A percentile compares a stretch with the other conserved stretches of the same genome.
phyloP scores from a whole-genome alignment of 1,140 invertebrate species.

The Caenorhabditis briggsae region DNA sequence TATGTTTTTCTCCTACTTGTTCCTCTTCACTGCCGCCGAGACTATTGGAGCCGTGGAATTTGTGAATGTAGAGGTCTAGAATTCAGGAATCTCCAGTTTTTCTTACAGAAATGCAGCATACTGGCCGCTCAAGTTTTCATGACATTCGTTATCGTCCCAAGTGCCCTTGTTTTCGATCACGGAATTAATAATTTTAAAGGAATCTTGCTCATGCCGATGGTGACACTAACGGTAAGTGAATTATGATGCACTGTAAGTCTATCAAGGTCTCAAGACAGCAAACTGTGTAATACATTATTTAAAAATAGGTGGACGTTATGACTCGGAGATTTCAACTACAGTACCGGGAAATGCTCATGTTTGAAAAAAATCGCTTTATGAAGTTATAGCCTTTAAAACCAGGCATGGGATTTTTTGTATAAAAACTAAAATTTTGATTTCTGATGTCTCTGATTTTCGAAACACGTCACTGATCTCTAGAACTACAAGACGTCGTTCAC shows the following conservation, averaged over 20 bases:
- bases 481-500: no score
- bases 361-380: no score
- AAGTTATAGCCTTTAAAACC: no score
- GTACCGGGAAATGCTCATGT: no score
- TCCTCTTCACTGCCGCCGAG: not conserved
- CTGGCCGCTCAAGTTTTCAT: not conserved
- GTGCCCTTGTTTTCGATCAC: not conserved
- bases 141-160: not conserved
- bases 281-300: no score
- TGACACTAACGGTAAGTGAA: not conserved
- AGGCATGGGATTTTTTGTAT: no score
- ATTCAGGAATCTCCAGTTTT: not conserved
- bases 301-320: no score
- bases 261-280: no score
- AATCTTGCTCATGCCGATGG: not conserved
- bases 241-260: not conserved
- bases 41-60: not conserved
- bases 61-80: not conserved
- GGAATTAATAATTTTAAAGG: not conserved
- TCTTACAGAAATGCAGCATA: not conserved
- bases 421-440: not conserved
- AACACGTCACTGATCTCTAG: no score
- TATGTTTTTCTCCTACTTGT: slow-evolving; percentile 19
- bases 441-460: not conserved
- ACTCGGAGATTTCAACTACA: no score